phyloP scores from a whole-genome alignment of 2,888 invertebrate species.

The Thera obeliscata region DNA sequence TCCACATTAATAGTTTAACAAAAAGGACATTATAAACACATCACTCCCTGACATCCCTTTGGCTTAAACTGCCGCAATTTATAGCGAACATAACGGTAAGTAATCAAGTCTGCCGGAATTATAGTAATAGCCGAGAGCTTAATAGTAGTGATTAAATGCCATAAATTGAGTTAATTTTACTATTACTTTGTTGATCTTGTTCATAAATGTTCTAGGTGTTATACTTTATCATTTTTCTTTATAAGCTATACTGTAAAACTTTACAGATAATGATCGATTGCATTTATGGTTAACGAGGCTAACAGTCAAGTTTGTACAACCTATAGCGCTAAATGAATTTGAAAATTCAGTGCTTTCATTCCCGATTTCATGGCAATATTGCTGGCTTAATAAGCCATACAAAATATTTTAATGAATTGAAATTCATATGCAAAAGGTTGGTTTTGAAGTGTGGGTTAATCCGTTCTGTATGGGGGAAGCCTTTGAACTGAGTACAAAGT shows the following conservation, averaged over 20 bases:
- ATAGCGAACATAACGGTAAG: slow-evolving; percentile 19
- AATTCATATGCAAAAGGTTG: slow-evolving; percentile 6
- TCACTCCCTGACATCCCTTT: neutral
- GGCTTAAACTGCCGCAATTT: slow-evolving; percentile 22
- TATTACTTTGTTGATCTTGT: neutral
- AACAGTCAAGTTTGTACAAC: too few relatives aligned
- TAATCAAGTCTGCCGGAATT: slow-evolving; percentile 23
- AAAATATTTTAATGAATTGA: neutral
- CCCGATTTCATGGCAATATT: neutral
- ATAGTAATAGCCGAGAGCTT: slow-evolving; percentile 14
- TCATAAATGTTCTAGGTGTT: neutral
- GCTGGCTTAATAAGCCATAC: neutral
- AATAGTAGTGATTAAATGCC: slow-evolving; percentile 3
- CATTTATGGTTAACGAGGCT: too few relatives aligned
- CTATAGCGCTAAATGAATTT: neutral
- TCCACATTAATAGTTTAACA: slow-evolving; percentile 9
- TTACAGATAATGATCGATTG: too few relatives aligned
- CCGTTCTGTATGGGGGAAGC: neutral
- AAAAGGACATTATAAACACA: slow-evolving; percentile 16
- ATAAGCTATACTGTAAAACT: too few relatives aligned
- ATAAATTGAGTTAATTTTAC: neutral
- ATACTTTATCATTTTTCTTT: too few relatives aligned
- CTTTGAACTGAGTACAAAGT: neutral
- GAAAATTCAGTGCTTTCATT: neutral
- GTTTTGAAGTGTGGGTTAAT: neutral